phyloP scores from a whole-genome alignment of 2,113 vertebrate genomes.

The Cervus canadensis region DNA sequence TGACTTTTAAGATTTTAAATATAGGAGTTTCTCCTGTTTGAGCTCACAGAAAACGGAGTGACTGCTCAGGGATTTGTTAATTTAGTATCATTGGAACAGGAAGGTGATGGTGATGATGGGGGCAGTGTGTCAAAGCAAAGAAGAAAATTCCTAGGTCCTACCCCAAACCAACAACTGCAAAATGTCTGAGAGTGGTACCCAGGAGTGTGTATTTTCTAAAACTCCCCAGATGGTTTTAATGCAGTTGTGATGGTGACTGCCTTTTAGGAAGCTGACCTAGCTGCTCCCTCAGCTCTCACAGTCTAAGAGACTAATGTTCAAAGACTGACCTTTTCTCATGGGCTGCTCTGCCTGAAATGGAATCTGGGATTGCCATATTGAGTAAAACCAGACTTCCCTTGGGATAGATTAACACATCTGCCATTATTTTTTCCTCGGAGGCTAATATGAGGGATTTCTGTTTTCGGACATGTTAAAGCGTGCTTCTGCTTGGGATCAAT shows the following conservation, averaged over 20 bases:
- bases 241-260: no score
- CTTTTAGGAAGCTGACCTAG: background rate
- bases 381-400: constrained; percentile 27
- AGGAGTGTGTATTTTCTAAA: background rate
- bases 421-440: background rate
- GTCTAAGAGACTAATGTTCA: background rate
- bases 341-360: background rate
- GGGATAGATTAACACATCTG: background rate
- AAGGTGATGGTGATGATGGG: no score
- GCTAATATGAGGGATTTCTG: background rate
- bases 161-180: background rate
- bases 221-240: background rate
- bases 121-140: background rate
- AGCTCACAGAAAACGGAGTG: background rate
- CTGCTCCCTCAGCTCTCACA: background rate
- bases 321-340: background rate
- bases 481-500: background rate
- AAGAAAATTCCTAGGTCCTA: background rate
- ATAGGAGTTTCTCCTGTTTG: background rate
- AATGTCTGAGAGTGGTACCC: background rate
- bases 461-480: background rate
- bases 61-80: background rate
- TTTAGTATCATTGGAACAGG: background rate
- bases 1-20: background rate
- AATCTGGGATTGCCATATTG: background rate